phyloP scores from a whole-genome alignment of 2,113 vertebrate species.

The Sylvietta virens region DNA sequence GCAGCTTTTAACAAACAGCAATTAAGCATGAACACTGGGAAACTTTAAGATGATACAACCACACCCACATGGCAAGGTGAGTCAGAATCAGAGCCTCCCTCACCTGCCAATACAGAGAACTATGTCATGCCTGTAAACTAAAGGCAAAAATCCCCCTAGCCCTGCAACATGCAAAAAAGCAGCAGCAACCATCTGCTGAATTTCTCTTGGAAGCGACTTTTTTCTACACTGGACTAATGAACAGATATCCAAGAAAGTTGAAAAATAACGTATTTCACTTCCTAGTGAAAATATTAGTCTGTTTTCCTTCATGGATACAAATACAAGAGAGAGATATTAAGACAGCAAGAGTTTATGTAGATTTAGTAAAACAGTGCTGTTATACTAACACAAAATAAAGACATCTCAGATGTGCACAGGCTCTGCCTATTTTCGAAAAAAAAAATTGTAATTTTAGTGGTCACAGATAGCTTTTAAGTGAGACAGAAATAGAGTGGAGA shows the following conservation, averaged over 20 bases:
- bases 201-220: background rate
- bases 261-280: background rate
- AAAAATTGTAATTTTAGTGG: background rate
- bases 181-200: background rate
- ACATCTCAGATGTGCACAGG: background rate
- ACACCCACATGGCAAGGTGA: conserved; percentile 29
- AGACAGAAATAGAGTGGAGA: background rate
- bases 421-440: background rate
- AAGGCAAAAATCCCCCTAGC: background rate
- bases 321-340: background rate
- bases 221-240: background rate
- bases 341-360: background rate
- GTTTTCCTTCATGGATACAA: background rate
- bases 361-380: background rate
- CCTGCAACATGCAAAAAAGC: background rate
- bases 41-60: conserved; percentile 29
- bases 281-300: background rate
- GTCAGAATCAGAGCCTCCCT: conserved; percentile 15
- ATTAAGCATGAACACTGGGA: conserved; percentile 19
- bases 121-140: background rate
- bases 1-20: conserved; percentile 35
- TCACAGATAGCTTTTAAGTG: background rate
- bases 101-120: background rate
- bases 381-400: background rate
- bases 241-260: background rate